Conservation (phyloP, 2,888 invertebrate species). For the Tetanocera ferruginea region DNA sequence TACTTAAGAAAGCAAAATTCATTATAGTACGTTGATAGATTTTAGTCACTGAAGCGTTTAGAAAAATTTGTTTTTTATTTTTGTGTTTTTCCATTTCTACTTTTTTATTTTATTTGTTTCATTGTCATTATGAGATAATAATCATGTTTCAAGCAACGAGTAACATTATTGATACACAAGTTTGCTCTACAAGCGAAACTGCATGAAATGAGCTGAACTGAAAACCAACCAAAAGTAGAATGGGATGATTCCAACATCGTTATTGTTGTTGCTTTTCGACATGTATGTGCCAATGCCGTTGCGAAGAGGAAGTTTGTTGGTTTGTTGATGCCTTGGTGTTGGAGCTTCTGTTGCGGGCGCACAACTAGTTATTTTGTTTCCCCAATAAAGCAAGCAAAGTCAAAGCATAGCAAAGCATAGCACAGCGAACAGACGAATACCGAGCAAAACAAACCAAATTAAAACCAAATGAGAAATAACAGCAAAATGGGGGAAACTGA, state of each 20-base stretch:
- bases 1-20: too few species aligned
- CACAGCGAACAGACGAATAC: conserved; percentile 3
- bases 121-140: not conserved
- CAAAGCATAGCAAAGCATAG: not conserved
- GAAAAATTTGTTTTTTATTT: not conserved
- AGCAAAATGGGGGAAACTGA: conserved; percentile 43
- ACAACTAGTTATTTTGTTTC: conserved; percentile 10
- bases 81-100: not conserved
- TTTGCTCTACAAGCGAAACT: conserved; percentile 62
- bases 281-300: not conserved
- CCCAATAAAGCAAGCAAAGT: conserved; percentile 9
- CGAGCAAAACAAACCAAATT: conserved; percentile 33
- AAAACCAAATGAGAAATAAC: conserved; percentile 31
- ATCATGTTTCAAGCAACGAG: not conserved
- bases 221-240: conserved; percentile 11
- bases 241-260: not conserved
- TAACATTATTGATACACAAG: conserved; percentile 62
- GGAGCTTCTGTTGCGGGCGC: conserved; percentile 3
- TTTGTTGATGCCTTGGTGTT: not conserved
- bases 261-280: not conserved
- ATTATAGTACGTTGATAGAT: too few species aligned
- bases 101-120: not conserved
- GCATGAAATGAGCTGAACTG: conserved; percentile 16
- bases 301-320: not conserved
- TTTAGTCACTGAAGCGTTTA: not conserved